These are phyloP conservation scores for Brienomyrus longianalis DNA, from an alignment of 2,113 vertebrate genomes.

Conservation along the genomic window DNA sequence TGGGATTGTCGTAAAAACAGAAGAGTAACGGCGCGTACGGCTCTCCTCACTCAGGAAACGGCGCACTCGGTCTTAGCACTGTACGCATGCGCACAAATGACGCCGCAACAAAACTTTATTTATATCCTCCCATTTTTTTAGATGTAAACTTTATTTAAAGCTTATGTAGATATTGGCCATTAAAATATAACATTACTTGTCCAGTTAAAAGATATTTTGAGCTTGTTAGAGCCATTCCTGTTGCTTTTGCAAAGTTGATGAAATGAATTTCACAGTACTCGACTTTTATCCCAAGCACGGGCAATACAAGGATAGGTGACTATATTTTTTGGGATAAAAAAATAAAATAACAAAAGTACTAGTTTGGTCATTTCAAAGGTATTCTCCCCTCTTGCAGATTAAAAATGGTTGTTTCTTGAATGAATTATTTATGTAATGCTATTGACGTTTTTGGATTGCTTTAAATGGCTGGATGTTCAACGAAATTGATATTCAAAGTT, in stretches of 20 bases:
- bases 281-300: not conserved
- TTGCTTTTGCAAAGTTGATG: not conserved
- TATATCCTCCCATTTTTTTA: not conserved
- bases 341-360: not conserved
- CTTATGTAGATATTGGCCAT: not conserved
- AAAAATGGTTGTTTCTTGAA: not conserved
- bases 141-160: not conserved
- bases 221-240: not conserved
- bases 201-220: not conserved
- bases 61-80: not conserved
- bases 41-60: not conserved
- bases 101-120: slow-evolving; percentile 12
- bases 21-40: not conserved
- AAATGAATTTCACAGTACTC: not conserved
- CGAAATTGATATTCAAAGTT: not conserved
- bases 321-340: not conserved
- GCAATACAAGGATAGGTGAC: not conserved
- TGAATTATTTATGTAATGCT: not conserved
- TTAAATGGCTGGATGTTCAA: too few species aligned
- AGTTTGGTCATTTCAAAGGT: not conserved
- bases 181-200: not conserved
- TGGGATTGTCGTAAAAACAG: not conserved
- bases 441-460: not conserved
- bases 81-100: slow-evolving; percentile 13
- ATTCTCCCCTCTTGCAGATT: not conserved